Evolutionary conservation across 1,140 invertebrate genomes (phyloP), one percentile per base, ranked within the genome.

Genomic region (Nephila pilipes): DNA sequence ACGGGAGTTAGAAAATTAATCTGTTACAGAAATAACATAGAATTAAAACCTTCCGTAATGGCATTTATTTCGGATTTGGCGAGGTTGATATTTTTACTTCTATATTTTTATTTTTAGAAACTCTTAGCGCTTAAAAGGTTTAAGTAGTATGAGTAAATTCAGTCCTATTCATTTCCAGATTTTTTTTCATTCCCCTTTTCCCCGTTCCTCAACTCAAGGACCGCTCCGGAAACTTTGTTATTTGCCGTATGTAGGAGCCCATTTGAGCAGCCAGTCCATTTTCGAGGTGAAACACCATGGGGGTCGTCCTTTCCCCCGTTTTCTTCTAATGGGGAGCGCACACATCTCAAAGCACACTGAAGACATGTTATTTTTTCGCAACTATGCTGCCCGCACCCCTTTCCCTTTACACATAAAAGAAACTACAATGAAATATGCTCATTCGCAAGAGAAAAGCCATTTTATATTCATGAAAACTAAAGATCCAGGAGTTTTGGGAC

Each of bases 391-490:
- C 36, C 0, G 63, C 25, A 8, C 63, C 63, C 63, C 58, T 10
- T 18, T 36, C 46, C 46, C 80, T 38, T 54, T 83, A 55, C 54
- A 55, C 80, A 83, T 83, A 55, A 87, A 87, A 92, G 91, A 92
- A 92, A 92, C 38, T 54, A 38, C 14, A 81, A 63, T 25, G 32
- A 57, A 92, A 87, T 79, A 85, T 87, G 65, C 60, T 91, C 90
- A 85, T 83, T 69, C 80, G 58, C 29, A n/a, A 36, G 25, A 65
- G 46, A 38, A 55, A 57, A 92, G 80, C 81, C 58, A 92, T 92
- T 92, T 92, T 92, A 58, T 92, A 92, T 92, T 92, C 91, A 92
- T 87, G 83, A 92, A 92, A 92, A 92, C 91, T 92, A 87, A 87
- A 87, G 83, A 92, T 92, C 83, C 83, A 58, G 65, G 79, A 63